Base-by-base conservation (phyloP, 64 coral and sea anemone genomes). In the Porites lutea region DNA sequence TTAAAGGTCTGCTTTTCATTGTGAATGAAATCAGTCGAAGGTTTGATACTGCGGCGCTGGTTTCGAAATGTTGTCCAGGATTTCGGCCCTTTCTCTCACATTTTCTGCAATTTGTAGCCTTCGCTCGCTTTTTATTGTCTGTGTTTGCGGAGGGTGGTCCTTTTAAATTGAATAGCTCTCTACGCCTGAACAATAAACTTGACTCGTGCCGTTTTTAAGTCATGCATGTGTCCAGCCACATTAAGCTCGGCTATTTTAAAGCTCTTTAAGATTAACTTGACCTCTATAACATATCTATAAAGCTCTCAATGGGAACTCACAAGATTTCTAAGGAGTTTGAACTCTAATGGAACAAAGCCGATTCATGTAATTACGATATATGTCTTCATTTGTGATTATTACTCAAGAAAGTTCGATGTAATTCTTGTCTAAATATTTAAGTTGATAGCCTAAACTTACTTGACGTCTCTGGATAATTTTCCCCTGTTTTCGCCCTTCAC, bases 381-480 rank as follows among this genome's bases (percentile, higher is more conserved):
- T 37, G 27, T 37, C 27, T 37, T 37, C 27, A 37, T 37, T 37
- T 37, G 27, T 37, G 1, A 37, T 37, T 37, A 37, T 37, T 37
- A 37, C 27, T 1, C 79, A 65, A n/a, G 12, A 52, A 37, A 5
- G 16, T 5, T 46, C 45, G 21, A 48, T 45, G 43, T 64, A 65
- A 48, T 83, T 84, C 48, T 82, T 84, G 64, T 69, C 9, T 19
- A 69, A 84, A 68, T 68, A 84, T 84, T 84, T 19, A 83, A 13
- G 81, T 48, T 84, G 61, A 15, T 84, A 69, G 14, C 22, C 45
- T 11, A 22, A 19, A 80, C 78, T 80, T 69, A 84, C 59, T 22
- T 18, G 18, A 20, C 13, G 18, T 9, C 10, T 2, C 11, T 52
- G 9, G 46, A 2, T 3, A 13, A 13, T 11, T 47, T 51, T 68